These are phyloP conservation scores for Matsumurasca onukii DNA, from an alignment of 1,140 invertebrate species.

Conservation along the genomic window DNA sequence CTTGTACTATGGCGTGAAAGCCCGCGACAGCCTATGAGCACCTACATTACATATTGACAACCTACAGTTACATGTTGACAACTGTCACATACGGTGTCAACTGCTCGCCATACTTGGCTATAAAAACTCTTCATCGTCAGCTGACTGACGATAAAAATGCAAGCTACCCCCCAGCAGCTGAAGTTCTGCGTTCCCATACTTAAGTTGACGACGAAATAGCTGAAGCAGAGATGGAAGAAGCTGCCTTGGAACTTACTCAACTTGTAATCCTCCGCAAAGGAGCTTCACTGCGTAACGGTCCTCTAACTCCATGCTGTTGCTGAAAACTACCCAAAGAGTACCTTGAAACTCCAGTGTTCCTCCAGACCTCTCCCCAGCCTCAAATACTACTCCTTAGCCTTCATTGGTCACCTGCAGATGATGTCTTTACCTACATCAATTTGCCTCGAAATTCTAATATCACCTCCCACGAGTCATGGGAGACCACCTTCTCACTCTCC, in stretches of 20 bases:
- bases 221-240: not conserved
- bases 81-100: not conserved
- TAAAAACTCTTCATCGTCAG: not conserved
- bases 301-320: not conserved
- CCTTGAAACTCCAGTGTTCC: not conserved
- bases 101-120: not conserved
- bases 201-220: not conserved
- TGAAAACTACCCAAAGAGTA: not conserved
- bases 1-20: no score
- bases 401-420: not conserved
- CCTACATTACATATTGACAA: no score
- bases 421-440: slow-evolving; percentile 6
- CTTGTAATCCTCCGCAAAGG: not conserved
- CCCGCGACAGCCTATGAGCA: not conserved
- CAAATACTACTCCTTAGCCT: not conserved
- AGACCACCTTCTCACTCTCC: no score
- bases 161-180: not conserved
- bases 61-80: no score
- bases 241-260: not conserved
- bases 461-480: no score
- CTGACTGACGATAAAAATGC: not conserved
- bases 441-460: no score
- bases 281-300: not conserved
- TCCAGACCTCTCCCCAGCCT: not conserved
- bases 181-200: not conserved